These are phyloP conservation scores for Paratrypauchen microcephalus DNA, from an alignment of 2,797 vertebrate genomes.

Conservation along the genomic window DNA sequence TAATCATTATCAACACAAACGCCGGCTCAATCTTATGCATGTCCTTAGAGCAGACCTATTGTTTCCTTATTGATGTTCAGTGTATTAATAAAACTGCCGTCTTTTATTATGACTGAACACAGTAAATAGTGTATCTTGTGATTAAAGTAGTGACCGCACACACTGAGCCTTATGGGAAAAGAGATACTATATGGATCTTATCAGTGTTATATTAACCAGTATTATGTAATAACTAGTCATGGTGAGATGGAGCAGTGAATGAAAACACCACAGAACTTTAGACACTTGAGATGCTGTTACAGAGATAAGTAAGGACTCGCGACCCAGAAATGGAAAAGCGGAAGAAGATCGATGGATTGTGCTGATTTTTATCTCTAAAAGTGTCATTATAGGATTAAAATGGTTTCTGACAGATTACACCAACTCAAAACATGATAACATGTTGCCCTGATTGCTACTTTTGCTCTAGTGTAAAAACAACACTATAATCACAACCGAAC, in stretches of 20 bases:
- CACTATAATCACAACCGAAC: no score
- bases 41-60: no score
- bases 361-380: slow-evolving; percentile 1
- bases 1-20: background rate
- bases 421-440: background rate
- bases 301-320: no score
- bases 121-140: slow-evolving; percentile 19
- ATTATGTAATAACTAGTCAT: slow-evolving; percentile 16
- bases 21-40: background rate
- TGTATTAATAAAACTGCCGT: background rate
- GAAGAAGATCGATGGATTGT: background rate
- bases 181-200: slow-evolving; percentile 42
- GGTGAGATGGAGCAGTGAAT: slow-evolving; percentile 13
- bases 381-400: no score
- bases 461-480: no score
- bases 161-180: slow-evolving; percentile 6
- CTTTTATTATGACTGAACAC: background rate
- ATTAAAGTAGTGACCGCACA: background rate
- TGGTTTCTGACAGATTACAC: background rate
- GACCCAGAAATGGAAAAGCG: no score
- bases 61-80: background rate
- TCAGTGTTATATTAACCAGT: slow-evolving; percentile 34
- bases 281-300: slow-evolving; percentile 10
- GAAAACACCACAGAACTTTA: slow-evolving; percentile 8
- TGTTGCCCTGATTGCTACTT: no score